Base-by-base conservation (phyloP, 2,113 vertebrate species). In the Muntiacus muntjak region DNA sequence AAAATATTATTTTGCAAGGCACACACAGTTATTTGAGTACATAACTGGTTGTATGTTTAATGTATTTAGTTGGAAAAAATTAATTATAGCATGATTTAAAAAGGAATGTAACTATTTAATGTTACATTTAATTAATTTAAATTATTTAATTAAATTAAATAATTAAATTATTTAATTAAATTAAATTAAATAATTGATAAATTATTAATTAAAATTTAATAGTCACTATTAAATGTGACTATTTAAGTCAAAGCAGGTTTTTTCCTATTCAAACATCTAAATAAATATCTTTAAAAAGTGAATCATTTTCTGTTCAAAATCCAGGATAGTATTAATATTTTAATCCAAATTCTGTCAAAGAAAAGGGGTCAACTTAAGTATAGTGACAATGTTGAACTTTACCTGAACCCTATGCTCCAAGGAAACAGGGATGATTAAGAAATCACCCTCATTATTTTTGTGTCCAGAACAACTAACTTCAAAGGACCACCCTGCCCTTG, bases 1-100 rank as follows among this genome's bases (percentile, higher is more conserved):
- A 54, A 25, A 94, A n/a, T 87, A 84, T 84, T 87, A 93, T 95
- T 95, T 94, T 85, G 33, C n/a, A 94, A 89, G 78, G 7, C 23
- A 60, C 28, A 2, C 26, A 60, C 12, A 89, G 58, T 60, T 85
- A 91, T 88, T 47, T 81, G 57, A 89, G 78, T 52, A 85, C 28
- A 71, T 6, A 79, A 43, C 47, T 79, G 58, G 30, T n/a, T 76
- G 52, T 30, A 64, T 78, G 62, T 85, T 88, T 26, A 91, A 83
- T 94, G 50, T 62, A 62, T 55, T 90, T 94, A n/a, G 64, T 94
- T 57, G 11, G n/a, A 40, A 84, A 93, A 96, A 91, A 67, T 52
- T 91, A 91, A 82, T 43, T 78, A 21, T 64, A 55, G 36, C 71
- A 89, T 76, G 64, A 82, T 47, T 82, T 26, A 90, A 90, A 95